Conservation (phyloP, 1,140 invertebrate genomes). For the Ceratosolen solmsi region DNA sequence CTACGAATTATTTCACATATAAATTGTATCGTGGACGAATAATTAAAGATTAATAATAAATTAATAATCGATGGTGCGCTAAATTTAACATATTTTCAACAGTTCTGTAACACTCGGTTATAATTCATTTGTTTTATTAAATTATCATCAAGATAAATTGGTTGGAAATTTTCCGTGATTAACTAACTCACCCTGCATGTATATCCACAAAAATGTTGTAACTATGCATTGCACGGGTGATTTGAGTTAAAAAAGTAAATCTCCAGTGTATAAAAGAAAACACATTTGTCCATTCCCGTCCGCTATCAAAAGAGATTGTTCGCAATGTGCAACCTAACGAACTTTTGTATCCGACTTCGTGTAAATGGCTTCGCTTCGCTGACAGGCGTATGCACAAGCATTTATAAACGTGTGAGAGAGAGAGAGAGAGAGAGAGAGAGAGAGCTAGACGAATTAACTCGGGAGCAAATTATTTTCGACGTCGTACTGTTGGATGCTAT, state of each 20-base stretch:
- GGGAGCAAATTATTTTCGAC: slow-evolving; percentile 36
- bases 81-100: too few relatives aligned
- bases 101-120: too few relatives aligned
- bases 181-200: not conserved
- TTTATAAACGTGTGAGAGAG: not conserved
- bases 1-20: too few relatives aligned
- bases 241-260: slow-evolving; percentile 20
- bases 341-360: slow-evolving; percentile 7
- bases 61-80: too few relatives aligned
- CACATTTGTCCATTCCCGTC: not conserved
- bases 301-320: slow-evolving; percentile 7
- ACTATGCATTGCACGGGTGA: not conserved
- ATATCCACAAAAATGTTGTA: not conserved
- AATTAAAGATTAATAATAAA: too few relatives aligned
- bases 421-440: not conserved
- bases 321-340: slow-evolving; percentile 8
- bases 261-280: not conserved
- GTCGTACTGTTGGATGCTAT: not conserved
- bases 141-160: not conserved
- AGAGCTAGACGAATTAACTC: slow-evolving; percentile 22
- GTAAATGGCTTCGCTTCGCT: slow-evolving; percentile 9
- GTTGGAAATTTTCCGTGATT: not conserved
- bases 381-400: not conserved
- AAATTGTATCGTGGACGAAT: too few relatives aligned
- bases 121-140: not conserved